Evolutionary conservation across 2,888 invertebrate genomes (phyloP).

Genomic region (Cryptophagus acutangulus): DNA sequence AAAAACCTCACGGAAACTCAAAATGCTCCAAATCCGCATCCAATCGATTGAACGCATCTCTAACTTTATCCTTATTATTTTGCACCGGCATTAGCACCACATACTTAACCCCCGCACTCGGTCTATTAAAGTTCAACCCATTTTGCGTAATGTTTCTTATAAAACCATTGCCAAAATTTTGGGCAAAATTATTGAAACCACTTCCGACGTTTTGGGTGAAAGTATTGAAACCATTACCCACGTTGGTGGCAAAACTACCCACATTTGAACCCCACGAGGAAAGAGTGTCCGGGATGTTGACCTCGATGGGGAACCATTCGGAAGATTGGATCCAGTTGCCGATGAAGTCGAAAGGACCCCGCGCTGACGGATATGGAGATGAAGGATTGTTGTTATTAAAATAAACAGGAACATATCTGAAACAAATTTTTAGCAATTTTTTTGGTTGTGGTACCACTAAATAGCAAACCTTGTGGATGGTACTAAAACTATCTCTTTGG

Average conservation of each 20-base stretch:
- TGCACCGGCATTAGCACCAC: slow-evolving; percentile 22
- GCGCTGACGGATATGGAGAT: too few relatives aligned
- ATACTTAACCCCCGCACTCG: slow-evolving; percentile 12
- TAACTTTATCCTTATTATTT: neutral
- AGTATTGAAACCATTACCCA: slow-evolving; percentile 25
- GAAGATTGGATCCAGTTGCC: slow-evolving; percentile 52
- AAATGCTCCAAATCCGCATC: neutral
- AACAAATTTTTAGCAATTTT: neutral
- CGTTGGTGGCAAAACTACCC: slow-evolving; percentile 25
- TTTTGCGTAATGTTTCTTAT: slow-evolving; percentile 24
- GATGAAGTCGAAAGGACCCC: slow-evolving; percentile 36
- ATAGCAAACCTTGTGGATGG: slow-evolving; percentile 17
- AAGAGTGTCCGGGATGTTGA: slow-evolving; percentile 60
- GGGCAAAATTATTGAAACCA: slow-evolving; percentile 17
- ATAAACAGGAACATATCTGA: slow-evolving; percentile 7
- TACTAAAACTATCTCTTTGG: slow-evolving; percentile 14
- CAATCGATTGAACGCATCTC: neutral
- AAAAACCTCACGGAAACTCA: slow-evolving; percentile 1
- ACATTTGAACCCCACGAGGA: slow-evolving; percentile 33
- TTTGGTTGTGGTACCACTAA: neutral
- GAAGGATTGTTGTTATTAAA: too few relatives aligned
- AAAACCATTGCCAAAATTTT: slow-evolving; percentile 18
- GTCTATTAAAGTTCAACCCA: slow-evolving; percentile 24
- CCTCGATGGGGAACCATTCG: slow-evolving; percentile 57
- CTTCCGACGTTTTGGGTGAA: slow-evolving; percentile 29